A percentile compares a stretch with the other conserved stretches of the same genome.
Evolutionary conservation across 2,113 vertebrate genomes (phyloP).

Genomic region (Plecotus auritus): DNA sequence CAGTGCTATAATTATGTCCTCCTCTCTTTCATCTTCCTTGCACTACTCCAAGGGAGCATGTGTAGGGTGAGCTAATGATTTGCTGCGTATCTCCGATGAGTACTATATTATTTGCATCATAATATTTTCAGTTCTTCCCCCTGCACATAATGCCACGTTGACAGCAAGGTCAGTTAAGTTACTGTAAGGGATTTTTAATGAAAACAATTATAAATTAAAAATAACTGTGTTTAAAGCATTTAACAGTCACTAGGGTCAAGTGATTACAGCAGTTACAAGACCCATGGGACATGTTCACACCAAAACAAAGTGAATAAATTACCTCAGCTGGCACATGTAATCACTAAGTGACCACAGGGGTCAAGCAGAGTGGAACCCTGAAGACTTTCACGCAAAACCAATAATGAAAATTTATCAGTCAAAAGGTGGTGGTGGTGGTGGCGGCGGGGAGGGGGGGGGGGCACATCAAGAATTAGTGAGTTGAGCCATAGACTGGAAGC

Average conservation of each 20-base stretch:
- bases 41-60: conserved; percentile 47
- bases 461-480: conserved; percentile 13
- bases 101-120: conserved; percentile 57
- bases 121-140: conserved; percentile 71
- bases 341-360: conserved; percentile 88
- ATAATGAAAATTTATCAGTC: conserved; percentile 81
- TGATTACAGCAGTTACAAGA: conserved; percentile 87
- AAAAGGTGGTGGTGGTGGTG: conserved; percentile 13
- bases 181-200: conserved; percentile 84
- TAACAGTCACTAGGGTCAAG: conserved; percentile 87
- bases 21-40: conserved; percentile 60
- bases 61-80: conserved; percentile 43
- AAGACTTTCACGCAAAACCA: conserved; percentile 82
- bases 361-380: conserved; percentile 78
- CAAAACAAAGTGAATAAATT: conserved; percentile 91
- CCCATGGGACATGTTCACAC: conserved; percentile 85
- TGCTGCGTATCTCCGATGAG: conserved; percentile 41
- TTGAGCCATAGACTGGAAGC: not conserved
- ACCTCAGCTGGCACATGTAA: conserved; percentile 80
- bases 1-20: conserved; percentile 63
- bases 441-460: not conserved
- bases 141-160: conserved; percentile 67
- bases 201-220: conserved; percentile 90
- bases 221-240: conserved; percentile 89
- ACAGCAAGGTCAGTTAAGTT: conserved; percentile 82